Conservation (phyloP, 2,888 invertebrate species). For the Nephrotoma flavescens region DNA sequence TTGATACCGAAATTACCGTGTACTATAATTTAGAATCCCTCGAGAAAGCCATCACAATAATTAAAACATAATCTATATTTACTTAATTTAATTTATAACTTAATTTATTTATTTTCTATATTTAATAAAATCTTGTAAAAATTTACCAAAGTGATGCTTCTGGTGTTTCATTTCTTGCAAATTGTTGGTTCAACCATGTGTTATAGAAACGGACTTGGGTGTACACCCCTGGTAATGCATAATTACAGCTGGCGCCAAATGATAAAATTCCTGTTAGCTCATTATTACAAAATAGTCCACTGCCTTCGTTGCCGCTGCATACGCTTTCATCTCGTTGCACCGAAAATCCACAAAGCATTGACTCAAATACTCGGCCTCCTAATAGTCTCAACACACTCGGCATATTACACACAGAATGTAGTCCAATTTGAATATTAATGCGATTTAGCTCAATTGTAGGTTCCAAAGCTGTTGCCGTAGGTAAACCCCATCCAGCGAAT, state of each 20-base stretch:
- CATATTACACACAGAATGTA: conserved; percentile 6
- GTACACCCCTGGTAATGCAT: conserved; percentile 10
- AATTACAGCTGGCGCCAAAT: background rate
- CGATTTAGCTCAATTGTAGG: background rate
- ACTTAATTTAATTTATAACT: background rate
- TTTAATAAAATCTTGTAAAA: background rate
- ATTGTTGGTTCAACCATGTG: conserved; percentile 9
- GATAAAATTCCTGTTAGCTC: conserved; percentile 9
- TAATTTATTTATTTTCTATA: background rate
- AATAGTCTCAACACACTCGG: background rate
- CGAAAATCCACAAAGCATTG: conserved; percentile 7
- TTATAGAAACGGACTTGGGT: conserved; percentile 9
- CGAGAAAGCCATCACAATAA: conserved; percentile 42
- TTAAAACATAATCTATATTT: background rate
- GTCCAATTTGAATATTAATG: conserved; percentile 1
- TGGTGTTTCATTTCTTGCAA: conserved; percentile 1
- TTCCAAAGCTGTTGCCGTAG: background rate
- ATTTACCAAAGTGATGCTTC: background rate
- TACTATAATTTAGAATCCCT: conserved; percentile 60
- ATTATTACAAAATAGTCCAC: conserved; percentile 9
- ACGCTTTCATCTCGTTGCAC: background rate
- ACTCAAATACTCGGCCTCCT: conserved; percentile 4
- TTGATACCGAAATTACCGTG: conserved; percentile 51
- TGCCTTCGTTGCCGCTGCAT: conserved; percentile 9
- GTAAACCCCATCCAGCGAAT: conserved; percentile 9